Evolutionary conservation across 2,888 invertebrate species (phyloP), one percentile per base, ranked within the genome.

Genomic region (Drosophila kanekoi): DNA sequence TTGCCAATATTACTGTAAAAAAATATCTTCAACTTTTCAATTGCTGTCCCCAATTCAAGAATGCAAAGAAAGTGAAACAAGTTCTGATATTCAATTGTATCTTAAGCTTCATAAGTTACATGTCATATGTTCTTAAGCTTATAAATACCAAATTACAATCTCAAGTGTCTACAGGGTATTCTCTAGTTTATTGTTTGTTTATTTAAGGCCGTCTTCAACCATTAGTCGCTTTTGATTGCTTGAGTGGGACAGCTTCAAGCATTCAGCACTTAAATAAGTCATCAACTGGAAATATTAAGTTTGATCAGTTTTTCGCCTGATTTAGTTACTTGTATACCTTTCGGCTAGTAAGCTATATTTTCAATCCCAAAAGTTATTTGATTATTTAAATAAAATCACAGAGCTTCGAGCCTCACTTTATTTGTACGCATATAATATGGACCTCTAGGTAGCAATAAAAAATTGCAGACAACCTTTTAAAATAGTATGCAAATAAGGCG

Each of bases 401-500:
- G 72, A 47, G 37, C 18, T 20, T 40, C 10, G 28, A 4, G n/a
- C 3, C 11, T 3, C 14, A 11, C 28, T 47, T 18, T 14, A 67
- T 47, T 63, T 80, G 32, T 32, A 48, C 43, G 20, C 49, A 49
- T 63, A 43, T 44, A 52, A 37, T 18, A 56, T 45, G 41, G 47
- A 58, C 54, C 81, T 51, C 68, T 33, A 45, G 74, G 70, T 53
- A 16, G 32, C 44, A 45, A 49, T 47, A 57, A 38, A 65, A 66
- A 62, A 64, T 57, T 32, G 40, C 60, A 54, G 54, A 40, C 66
- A 65, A 68, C 68, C 72, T 74, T 77, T 69, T 48, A 69, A 80
- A 80, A 49, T 66, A 68, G 69, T 67, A 82, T 82, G 82, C 82
- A 87, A 82, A 82, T 82, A 68, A 71, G 84, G 18, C 16, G 38